These are phyloP conservation scores for Anagrus nilaparvatae DNA, from an alignment of 1,140 invertebrate genomes.

Conservation along the genomic window DNA sequence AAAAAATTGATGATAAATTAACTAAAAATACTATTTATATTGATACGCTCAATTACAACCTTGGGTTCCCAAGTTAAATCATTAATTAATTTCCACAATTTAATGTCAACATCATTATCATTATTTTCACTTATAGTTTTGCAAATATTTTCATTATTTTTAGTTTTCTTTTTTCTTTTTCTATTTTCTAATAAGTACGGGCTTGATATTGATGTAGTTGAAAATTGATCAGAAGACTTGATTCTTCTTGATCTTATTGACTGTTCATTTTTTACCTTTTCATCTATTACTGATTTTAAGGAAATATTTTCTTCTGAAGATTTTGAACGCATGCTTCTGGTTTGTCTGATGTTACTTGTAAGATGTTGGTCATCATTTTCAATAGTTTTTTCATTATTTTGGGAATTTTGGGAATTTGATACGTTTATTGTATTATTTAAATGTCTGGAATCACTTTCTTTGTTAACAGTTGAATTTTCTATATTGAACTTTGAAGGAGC, in stretches of 20 bases:
- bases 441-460: slow-evolving; percentile 1
- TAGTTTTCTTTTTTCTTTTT: too few relatives aligned
- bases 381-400: not conserved
- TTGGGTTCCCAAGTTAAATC: slow-evolving; percentile 32
- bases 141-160: slow-evolving; percentile 4
- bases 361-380: slow-evolving; percentile 10
- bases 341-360: slow-evolving; percentile 16
- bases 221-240: too few relatives aligned
- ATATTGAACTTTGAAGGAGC: not conserved
- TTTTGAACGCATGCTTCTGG: slow-evolving; percentile 12
- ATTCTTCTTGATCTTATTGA: too few relatives aligned
- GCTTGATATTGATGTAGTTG: too few relatives aligned
- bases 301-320: slow-evolving; percentile 10
- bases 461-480: not conserved
- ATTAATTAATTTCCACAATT: slow-evolving; percentile 34
- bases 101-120: slow-evolving; percentile 17
- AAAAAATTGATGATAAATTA: slow-evolving; percentile 12
- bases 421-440: not conserved
- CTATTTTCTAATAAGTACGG: too few relatives aligned
- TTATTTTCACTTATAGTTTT: slow-evolving; percentile 2
- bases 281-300: slow-evolving; percentile 9
- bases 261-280: slow-evolving; percentile 1
- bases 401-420: not conserved
- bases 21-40: slow-evolving; percentile 23
- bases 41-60: slow-evolving; percentile 32